These are phyloP conservation scores for Protodeltote pygarga DNA, from an alignment of 2,888 invertebrate species.

Conservation along the genomic window DNA sequence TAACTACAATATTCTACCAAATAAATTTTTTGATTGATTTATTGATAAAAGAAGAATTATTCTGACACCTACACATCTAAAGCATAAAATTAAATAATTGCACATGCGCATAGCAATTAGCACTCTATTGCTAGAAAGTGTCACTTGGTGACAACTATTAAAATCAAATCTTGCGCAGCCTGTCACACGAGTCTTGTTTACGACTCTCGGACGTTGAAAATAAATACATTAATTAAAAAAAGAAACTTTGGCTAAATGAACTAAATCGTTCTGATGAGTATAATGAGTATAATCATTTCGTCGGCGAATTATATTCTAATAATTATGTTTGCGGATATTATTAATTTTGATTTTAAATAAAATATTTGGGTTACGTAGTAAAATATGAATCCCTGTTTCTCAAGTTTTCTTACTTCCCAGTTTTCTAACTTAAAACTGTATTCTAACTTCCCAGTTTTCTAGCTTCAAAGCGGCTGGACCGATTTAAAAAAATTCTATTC, in stretches of 20 bases:
- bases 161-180: constrained; percentile 24
- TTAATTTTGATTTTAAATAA: too few relatives aligned
- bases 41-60: background rate
- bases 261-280: constrained; percentile 9
- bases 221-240: constrained; percentile 19
- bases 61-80: background rate
- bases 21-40: background rate
- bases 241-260: constrained; percentile 14
- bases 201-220: constrained; percentile 35
- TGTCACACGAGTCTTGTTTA: constrained; percentile 39
- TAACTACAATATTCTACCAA: too few relatives aligned
- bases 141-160: constrained; percentile 25
- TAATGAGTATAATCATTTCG: constrained; percentile 10
- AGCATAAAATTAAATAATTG: constrained; percentile 11
- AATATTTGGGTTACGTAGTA: too few relatives aligned
- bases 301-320: background rate
- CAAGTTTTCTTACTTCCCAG: too few relatives aligned
- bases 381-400: too few relatives aligned
- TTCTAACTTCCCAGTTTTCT: too few relatives aligned
- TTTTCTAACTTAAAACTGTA: too few relatives aligned
- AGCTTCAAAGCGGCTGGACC: too few relatives aligned
- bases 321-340: constrained; percentile 1
- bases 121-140: constrained; percentile 40
- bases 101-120: constrained; percentile 2
- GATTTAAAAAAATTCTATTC: too few relatives aligned